Evolutionary conservation across 2,113 vertebrate genomes (phyloP).

Genomic region (Neogale vison): DNA sequence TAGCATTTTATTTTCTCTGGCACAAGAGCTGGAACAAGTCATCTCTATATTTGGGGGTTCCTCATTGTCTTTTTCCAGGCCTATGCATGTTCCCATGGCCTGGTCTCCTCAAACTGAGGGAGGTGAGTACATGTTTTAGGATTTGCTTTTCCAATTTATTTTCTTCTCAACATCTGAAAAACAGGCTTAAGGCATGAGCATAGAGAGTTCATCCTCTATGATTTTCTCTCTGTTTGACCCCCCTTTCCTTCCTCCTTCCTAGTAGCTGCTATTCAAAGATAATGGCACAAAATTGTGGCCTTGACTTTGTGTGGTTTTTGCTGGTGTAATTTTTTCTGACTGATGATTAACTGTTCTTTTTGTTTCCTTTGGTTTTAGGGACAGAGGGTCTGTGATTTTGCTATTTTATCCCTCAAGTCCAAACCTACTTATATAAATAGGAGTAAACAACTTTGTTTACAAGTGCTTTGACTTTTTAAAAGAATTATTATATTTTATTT

Average conservation of each 20-base stretch:
- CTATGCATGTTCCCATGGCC: fast-evolving
- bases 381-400: background rate
- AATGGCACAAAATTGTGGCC: background rate
- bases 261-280: background rate
- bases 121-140: background rate
- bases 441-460: background rate
- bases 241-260: background rate
- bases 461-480: background rate
- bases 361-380: background rate
- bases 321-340: background rate
- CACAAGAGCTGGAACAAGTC: background rate
- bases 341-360: background rate
- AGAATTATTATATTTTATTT: background rate
- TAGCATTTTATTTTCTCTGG: background rate
- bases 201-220: background rate
- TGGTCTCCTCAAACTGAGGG: background rate
- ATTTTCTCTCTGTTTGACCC: background rate
- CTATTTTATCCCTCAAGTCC: background rate
- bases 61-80: background rate
- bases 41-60: background rate
- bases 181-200: background rate
- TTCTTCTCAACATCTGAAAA: background rate
- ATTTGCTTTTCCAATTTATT: background rate
- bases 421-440: background rate
- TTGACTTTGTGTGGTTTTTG: background rate